Evolutionary conservation across 2,113 vertebrate genomes (phyloP).

Genomic region (Vulpes lagopus): DNA sequence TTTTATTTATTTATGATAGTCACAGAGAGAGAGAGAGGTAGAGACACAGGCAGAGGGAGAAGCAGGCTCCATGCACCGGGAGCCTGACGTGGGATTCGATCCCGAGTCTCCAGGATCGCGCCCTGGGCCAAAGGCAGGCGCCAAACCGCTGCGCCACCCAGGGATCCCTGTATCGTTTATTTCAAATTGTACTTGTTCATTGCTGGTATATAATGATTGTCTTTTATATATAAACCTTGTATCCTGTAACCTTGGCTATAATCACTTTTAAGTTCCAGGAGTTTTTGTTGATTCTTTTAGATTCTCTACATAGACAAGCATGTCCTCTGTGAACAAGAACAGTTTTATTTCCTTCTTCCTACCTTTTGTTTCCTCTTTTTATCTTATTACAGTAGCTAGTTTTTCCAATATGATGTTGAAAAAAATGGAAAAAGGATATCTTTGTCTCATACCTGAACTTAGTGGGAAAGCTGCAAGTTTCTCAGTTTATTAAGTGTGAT

Average conservation of each 20-base stretch:
- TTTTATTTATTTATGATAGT: too few relatives aligned
- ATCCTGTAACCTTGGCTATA: neutral
- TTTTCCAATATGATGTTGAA: neutral
- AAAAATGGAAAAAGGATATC: neutral
- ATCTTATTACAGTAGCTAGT: neutral
- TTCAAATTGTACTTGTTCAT: neutral
- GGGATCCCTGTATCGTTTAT: neutral
- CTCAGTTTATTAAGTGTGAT: neutral
- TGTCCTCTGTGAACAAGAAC: neutral
- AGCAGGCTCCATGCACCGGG: too few relatives aligned
- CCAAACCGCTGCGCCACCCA: too few relatives aligned
- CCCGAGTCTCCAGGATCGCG: too few relatives aligned
- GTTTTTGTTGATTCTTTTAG: neutral
- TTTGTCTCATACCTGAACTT: neutral
- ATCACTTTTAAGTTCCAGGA: neutral
- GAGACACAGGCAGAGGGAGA: too few relatives aligned
- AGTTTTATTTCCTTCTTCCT: neutral
- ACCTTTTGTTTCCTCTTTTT: neutral
- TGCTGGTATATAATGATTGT: neutral
- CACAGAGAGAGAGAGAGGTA: too few relatives aligned
- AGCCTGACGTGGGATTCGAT: too few relatives aligned
- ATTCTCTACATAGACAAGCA: neutral
- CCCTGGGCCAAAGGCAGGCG: too few relatives aligned
- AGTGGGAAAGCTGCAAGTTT: neutral
- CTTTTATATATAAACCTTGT: neutral